phyloP scores from a whole-genome alignment of 2,797 vertebrate species.

The Anas capensis region DNA sequence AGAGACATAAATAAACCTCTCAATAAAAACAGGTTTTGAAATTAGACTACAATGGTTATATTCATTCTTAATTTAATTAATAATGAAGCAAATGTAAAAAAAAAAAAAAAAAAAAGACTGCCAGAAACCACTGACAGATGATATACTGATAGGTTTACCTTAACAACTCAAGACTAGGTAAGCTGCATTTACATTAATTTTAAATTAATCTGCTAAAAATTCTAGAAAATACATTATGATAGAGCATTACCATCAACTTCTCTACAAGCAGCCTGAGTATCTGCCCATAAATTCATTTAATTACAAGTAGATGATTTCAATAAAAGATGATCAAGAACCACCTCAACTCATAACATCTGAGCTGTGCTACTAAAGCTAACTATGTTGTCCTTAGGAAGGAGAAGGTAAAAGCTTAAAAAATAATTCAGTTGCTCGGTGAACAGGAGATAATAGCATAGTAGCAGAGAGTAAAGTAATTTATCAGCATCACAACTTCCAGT shows the following conservation, averaged over 20 bases:
- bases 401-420: not conserved
- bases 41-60: not conserved
- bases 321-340: not conserved
- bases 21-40: not conserved
- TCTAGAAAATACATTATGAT: not conserved
- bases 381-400: not conserved
- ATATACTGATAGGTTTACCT: not conserved
- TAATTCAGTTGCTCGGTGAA: not conserved
- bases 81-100: not conserved
- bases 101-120: not conserved
- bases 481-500: not conserved
- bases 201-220: not conserved
- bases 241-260: not conserved
- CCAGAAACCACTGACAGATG: not conserved
- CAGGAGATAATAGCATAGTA: not conserved
- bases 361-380: not conserved
- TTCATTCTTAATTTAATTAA: not conserved
- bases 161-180: not conserved
- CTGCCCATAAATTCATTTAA: not conserved
- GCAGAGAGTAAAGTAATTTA: not conserved
- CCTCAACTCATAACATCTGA: not conserved
- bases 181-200: not conserved
- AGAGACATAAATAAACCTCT: not conserved
- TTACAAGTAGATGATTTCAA: not conserved
- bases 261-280: not conserved